Conservation (phyloP, 2,113 vertebrate genomes). For the Procavia capensis region DNA sequence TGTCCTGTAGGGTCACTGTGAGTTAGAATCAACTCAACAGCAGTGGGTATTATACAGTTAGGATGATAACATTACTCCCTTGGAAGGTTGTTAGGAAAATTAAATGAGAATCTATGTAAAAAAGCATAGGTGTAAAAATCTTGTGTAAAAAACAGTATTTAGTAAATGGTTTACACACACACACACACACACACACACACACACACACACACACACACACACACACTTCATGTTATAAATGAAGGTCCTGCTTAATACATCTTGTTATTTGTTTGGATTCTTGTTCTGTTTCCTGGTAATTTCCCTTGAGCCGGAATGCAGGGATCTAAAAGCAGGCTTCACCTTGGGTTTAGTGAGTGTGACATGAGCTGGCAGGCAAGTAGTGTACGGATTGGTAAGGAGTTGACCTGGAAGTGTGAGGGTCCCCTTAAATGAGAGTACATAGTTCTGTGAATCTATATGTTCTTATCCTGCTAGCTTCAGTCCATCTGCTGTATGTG, state of each 20-base stretch:
- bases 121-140: too few relatives aligned
- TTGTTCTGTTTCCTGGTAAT: conserved; percentile 16
- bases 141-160: background rate
- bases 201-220: too few relatives aligned
- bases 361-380: background rate
- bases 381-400: background rate
- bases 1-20: too few relatives aligned
- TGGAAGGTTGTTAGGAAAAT: background rate
- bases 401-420: background rate
- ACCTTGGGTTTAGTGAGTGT: background rate
- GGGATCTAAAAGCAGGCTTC: background rate
- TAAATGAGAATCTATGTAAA: conserved; percentile 11
- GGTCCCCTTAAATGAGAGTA: background rate
- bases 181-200: too few relatives aligned
- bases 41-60: background rate
- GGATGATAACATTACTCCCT: background rate
- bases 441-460: background rate
- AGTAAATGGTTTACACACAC: background rate
- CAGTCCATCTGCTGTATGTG: background rate
- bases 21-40: too few relatives aligned
- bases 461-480: background rate
- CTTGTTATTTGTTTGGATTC: background rate
- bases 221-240: background rate
- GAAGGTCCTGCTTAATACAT: background rate
- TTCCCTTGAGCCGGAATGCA: background rate